Evolutionary conservation across 2,888 invertebrate species (phyloP).

Genomic region (Aproaerema taeniolella): DNA sequence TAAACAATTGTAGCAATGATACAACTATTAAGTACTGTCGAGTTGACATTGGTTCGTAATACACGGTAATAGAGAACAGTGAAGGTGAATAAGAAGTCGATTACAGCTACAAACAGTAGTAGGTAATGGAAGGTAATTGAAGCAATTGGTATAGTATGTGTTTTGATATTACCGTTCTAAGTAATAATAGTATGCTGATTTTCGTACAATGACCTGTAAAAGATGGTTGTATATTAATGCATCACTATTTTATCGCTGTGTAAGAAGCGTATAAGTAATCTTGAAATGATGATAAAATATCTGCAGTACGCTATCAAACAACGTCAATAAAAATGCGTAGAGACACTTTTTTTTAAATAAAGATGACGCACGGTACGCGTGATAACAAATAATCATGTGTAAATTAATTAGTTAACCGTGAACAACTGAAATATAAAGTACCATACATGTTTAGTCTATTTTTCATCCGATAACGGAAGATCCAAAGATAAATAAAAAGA

Average conservation of each 20-base stretch:
- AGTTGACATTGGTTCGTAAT: constrained; percentile 38
- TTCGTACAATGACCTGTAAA: constrained; percentile 22
- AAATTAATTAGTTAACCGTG: too few species aligned
- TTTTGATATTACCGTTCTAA: constrained; percentile 39
- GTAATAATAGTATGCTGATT: too few species aligned
- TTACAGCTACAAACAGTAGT: constrained; percentile 32
- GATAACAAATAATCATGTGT: background rate
- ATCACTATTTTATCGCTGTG: background rate
- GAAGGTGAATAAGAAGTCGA: constrained; percentile 44
- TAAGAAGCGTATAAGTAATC: background rate
- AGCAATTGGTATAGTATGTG: constrained; percentile 36
- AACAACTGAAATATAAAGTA: too few species aligned
- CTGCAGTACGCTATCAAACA: background rate
- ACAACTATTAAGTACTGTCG: constrained; percentile 49
- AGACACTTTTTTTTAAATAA: background rate
- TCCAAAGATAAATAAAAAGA: too few species aligned
- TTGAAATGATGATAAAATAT: background rate
- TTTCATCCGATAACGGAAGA: too few species aligned
- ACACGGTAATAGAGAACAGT: constrained; percentile 45
- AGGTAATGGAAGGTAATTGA: constrained; percentile 33
- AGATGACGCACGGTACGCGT: background rate
- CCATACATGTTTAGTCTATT: too few species aligned
- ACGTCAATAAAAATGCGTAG: background rate
- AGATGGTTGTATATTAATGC: constrained; percentile 15
- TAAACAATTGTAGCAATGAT: constrained; percentile 60